Conservation (phyloP, 2,888 invertebrate species). For the Hirtodrosophila cameraria region DNA sequence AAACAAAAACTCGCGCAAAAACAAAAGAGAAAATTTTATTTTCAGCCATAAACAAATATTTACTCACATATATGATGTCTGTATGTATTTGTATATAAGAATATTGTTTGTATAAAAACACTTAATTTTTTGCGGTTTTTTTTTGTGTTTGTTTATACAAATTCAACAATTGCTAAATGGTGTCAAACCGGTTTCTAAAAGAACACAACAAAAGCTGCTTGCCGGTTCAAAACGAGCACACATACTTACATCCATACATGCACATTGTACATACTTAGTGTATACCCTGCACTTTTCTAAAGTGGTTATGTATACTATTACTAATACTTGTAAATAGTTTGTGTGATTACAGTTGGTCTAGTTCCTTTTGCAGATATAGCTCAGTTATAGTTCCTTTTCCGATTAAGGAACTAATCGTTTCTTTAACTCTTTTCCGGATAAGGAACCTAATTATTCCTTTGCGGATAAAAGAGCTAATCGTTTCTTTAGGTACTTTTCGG, state of each 20-base stretch:
- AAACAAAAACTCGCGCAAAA: slow-evolving; percentile 46
- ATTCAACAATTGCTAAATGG: slow-evolving; percentile 18
- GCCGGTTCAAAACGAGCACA: slow-evolving; percentile 40
- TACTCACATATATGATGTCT: no score
- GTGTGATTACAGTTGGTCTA: no score
- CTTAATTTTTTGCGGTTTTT: slow-evolving; percentile 5
- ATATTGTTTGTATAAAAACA: background rate
- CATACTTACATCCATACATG: no score
- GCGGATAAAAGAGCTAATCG: no score
- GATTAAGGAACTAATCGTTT: no score
- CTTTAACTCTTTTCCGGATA: no score
- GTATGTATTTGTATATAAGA: slow-evolving; percentile 6
- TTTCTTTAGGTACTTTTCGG: no score
- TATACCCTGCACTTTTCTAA: background rate
- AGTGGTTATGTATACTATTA: background rate
- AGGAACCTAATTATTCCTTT: no score
- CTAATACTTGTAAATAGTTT: no score
- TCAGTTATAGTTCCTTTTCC: no score
- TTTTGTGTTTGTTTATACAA: slow-evolving; percentile 32
- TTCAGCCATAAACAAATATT: slow-evolving; percentile 20
- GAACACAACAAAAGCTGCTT: slow-evolving; percentile 43
- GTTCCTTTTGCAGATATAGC: no score
- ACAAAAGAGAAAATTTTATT: slow-evolving; percentile 60
- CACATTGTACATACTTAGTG: background rate
- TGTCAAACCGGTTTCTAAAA: slow-evolving; percentile 62